Evolutionary conservation across 1,140 invertebrate species (phyloP).

Genomic region (Oreohelix idahoensis): DNA sequence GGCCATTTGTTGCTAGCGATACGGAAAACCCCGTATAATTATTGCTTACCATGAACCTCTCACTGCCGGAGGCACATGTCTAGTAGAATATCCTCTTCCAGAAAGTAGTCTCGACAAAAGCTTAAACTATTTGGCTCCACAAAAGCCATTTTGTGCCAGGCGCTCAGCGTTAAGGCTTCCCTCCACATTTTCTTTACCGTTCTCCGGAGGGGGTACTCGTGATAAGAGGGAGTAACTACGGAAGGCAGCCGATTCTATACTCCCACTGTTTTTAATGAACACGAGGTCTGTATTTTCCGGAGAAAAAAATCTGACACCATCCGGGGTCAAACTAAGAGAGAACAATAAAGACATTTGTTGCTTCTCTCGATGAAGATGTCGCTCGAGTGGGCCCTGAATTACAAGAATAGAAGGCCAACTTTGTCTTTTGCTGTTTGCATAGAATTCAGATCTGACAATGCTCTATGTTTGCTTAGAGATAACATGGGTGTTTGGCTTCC

Average conservation of each 20-base stretch:
- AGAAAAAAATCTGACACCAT: background rate
- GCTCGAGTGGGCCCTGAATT: background rate
- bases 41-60: background rate
- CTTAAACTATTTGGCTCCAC: background rate
- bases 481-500: background rate
- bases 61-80: background rate
- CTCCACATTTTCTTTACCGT: background rate
- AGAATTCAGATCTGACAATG: background rate
- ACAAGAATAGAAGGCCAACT: background rate
- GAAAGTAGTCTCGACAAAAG: background rate
- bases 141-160: constrained; percentile 2
- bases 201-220: background rate
- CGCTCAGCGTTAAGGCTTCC: background rate
- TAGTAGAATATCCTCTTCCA: background rate
- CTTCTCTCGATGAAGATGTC: background rate
- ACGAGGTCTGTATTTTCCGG: constrained; percentile 1
- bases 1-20: background rate
- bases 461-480: background rate
- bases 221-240: background rate
- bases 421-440: constrained; percentile 6
- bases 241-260: constrained; percentile 1
- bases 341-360: constrained; percentile 4
- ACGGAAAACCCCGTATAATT: background rate
- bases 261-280: constrained; percentile 15
- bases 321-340: background rate